Percentiles rank a stretch among this genome's conserved stretches.
Evolutionary conservation across 2,113 vertebrate species (phyloP).

Genomic region (Halichoerus grypus): DNA sequence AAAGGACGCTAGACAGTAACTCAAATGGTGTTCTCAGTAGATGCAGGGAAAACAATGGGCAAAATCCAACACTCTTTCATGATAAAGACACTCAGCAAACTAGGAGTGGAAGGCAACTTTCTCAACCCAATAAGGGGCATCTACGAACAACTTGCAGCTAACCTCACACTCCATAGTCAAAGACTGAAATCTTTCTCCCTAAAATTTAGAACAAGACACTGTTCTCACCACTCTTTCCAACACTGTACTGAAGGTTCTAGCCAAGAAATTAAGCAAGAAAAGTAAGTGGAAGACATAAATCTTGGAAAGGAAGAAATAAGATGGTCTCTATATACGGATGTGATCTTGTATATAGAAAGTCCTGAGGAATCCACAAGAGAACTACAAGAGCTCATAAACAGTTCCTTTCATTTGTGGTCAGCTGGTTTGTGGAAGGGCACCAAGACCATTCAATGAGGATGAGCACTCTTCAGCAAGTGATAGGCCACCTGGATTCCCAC

Average conservation of each 20-base stretch:
- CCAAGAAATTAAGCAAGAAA: background rate
- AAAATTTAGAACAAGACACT: background rate
- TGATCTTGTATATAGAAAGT: background rate
- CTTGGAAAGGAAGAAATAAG: background rate
- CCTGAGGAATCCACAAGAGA: background rate
- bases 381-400: accelerated
- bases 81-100: background rate
- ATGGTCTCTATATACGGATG: background rate
- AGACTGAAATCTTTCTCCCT: background rate
- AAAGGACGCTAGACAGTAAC: background rate
- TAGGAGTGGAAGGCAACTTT: background rate
- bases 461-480: background rate
- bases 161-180: background rate
- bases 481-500: background rate
- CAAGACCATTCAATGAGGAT: background rate
- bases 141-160: background rate
- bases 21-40: background rate
- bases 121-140: background rate
- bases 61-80: background rate
- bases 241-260: background rate
- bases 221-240: background rate
- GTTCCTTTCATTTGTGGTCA: background rate
- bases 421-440: background rate
- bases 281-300: background rate
- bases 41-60: background rate